Base-by-base conservation (phyloP, 2,888 invertebrate species). In the Diarsia rubi region DNA sequence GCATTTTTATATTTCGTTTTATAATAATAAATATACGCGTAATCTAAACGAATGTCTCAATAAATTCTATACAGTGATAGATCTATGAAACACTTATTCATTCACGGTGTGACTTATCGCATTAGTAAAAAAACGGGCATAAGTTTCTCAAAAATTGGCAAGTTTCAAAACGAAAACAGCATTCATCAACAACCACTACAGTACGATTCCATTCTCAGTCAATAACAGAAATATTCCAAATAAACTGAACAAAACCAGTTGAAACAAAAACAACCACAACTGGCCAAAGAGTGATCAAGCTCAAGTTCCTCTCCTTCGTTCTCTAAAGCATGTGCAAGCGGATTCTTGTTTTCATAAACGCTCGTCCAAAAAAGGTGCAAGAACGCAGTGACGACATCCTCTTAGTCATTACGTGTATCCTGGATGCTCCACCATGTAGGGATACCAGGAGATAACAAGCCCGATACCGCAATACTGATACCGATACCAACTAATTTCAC, bases 341-440 rank as follows among this genome's bases (percentile, higher is more conserved):
- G 71, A 75, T 75, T 49, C 71, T 69, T 52, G 82, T 72, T 72
- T 69, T 67, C 54, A 57, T 60, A 67, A 67, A 62, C 45, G 57
- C 31, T 52, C 42, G 60, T 54, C 45, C 69, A 44, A 59, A 82
- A 75, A 73, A 70, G 64, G 79, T 31, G 64, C 63, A 73, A 65
- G 49, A 73, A 21, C 2, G 54, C 42, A 49, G 63, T 73, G 66
- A 75, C 72, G 78, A 69, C 73, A 78, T 71, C 31, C 60, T 45
- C 67, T 82, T 79, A 82, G 75, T 83, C 79, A 83, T 62, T 14
- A 24, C 19, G 45, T 11, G 21, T 44, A 59, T 57, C 69, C 78
- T 82, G 78, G 62, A 71, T 54, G 42, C 63, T 42, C 9, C n/a
- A 19, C 81, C 78, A 54, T 78, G n/a, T 78, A 82, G 69, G 78